Percentiles rank a stretch among this genome's conserved stretches.
phyloP scores from a whole-genome alignment of 2,797 vertebrate species.

The Oreochromis grahami region DNA sequence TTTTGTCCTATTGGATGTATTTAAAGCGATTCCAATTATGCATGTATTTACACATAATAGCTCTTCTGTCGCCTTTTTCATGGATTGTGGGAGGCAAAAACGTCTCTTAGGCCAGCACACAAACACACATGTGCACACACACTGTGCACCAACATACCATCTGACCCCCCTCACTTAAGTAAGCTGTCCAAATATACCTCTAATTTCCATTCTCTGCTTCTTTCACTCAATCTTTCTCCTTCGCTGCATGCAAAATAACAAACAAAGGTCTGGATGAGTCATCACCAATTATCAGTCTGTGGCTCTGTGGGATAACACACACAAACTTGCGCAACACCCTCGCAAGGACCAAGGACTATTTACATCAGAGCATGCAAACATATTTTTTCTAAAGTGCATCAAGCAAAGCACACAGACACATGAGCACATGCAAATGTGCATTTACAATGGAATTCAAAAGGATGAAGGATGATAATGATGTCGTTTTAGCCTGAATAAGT shows the following conservation, averaged over 20 bases:
- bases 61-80: neutral
- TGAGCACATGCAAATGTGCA: neutral
- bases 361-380: neutral
- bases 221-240: neutral
- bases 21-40: neutral
- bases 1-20: conserved; percentile 14
- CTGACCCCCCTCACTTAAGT: neutral
- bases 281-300: conserved; percentile 41
- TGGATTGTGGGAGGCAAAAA: neutral
- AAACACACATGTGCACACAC: neutral
- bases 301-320: neutral
- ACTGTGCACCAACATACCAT: neutral
- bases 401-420: neutral
- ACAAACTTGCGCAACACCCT: neutral
- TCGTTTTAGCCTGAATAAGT: neutral
- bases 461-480: neutral
- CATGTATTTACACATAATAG: neutral
- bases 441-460: neutral
- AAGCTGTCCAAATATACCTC: neutral
- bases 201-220: neutral
- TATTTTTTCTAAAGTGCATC: conserved; percentile 6
- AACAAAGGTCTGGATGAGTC: conserved; percentile 46
- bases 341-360: neutral
- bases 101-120: neutral
- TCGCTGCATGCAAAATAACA: conserved; percentile 24